Base-by-base conservation (phyloP, 2,797 vertebrate species). In the Sebastes goodei region DNA sequence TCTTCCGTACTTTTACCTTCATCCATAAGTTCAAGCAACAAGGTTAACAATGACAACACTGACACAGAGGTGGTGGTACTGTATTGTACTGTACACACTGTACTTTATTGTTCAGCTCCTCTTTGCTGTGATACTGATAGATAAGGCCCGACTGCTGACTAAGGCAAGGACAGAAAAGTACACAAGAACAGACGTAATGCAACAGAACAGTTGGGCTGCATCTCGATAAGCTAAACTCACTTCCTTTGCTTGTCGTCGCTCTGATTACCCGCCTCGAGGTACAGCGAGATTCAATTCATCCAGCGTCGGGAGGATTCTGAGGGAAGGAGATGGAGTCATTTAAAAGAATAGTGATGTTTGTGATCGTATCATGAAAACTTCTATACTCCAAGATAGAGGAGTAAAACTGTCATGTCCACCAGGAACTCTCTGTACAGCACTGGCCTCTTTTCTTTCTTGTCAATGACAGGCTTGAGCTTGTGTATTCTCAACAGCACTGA, bases 101-200 rank as follows among this genome's bases (percentile, higher is more conserved):
- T 64, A 82, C 83, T 87, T 91, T 91, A 89, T 89, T 85, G 71
- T 85, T 84, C 53, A 71, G 67, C 57, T 55, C 35, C 62, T 71
- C 64, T 60, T 49, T 69, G 63, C 67, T 80, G 80, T 78, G 77
- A 82, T 81, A 80, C 64, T 71, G 79, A 85, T 38, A 80, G 80
- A 83, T 84, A 77, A 82, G 85, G 83, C 74, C 66, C 15, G 70
- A 77, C 67, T 64, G 79, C 78, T 64, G 65, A 86, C 74, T 85
- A 77, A 85, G 83, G 81, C 84, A 74, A 81, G 29, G 72, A 89
- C 82, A 82, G 32, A 79, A 57, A 70, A 21, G 71, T 77, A 83
- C 56, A 81, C 21, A n/a, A 72, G 70, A 78, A 76, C 60, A 84
- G 52, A 83, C 17, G 55, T 14, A 69, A 62, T 66, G 71, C 57